Base-by-base conservation (phyloP, 2,888 invertebrate genomes). In the Globia sparganii region DNA sequence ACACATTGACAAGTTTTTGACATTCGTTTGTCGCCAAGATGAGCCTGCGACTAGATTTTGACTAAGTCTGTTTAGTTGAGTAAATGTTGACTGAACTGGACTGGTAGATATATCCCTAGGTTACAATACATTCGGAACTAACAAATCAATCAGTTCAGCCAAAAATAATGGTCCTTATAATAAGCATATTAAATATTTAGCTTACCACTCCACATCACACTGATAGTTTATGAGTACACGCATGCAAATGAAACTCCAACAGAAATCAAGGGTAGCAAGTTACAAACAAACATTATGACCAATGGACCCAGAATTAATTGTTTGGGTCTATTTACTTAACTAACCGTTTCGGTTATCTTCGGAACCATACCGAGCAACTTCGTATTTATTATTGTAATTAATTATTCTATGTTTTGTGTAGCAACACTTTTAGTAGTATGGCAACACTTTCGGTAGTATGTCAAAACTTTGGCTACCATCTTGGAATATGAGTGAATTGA, bases 251-350 rank as follows among this genome's bases (percentile, higher is more conserved):
- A 88, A 86, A 87, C 70, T 82, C 72, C 64, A 87, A 86, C 90
- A 88, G 82, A 90, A 89, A 88, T 91, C 84, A 86, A 86, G 86
- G 87, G 91, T 84, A 90, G 90, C 88, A 93, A 94, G 92, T 94
- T 91, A 93, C 93, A 94, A 95, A 94, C 96, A 96, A 95, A 94
- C 94, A 95, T 94, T 93, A 95, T 95, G 95, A 94, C 96, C 95
- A 95, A 95, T 96, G 95, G 94, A 93, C 94, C 96, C 95, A 91
- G 93, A 94, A 94, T 95, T 96, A 95, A 95, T 96, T 94, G 94
- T 89, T 91, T 82, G 94, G 95, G 95, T 93, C 86, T 96, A 96
- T 96, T 96, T 95, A 94, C 95, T 93, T 93, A 92, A 94, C 92
- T 92, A 93, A 94, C 95, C 93, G 92, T 84, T 88, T 88, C 89